Base-by-base conservation (phyloP, 2,113 vertebrate species). In the Silurus meridionalis region DNA sequence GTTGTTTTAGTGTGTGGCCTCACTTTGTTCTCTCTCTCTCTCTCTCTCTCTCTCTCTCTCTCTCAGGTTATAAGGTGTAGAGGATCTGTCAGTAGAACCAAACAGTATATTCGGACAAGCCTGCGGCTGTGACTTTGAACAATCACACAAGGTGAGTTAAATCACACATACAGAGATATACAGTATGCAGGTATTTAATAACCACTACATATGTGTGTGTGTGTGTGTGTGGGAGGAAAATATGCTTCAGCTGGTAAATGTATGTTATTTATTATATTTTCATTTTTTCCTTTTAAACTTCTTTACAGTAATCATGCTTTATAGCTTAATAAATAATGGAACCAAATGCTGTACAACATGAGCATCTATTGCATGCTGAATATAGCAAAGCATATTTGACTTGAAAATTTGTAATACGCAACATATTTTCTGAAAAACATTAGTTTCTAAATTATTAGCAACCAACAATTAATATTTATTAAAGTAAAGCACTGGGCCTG, bases 111-210 rank as follows among this genome's bases (percentile, higher is more conserved):
- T 14, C 7, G 75, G 78, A 8, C 25, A 66, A 37, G 14, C 23
- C 19, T 48, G 50, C 46, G 28, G 53, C 72, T 13, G 52, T 21
- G 58, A 77, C 28, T 23, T 48, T 72, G 37, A 75, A 50, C 74
- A 15, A 52, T 55, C 17, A 79, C 10, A 85, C 50, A 48, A 60
- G 17, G 84, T 85, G 75, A 85, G 75, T 66, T 57, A 58, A 55
- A 58, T 6, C 14, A 0, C 10, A 55, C n/a, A 37, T 14, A 15
- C n/a, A 17, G 11, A 57, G 15, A 57, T 21, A 55, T 14, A 37
- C 37, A 37, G 37, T 37, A 6, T 17, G 14, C 75, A 57, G 72
- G 8, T 10, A 52, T 17, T 75, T 75, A 53, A 50, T 52, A 13
- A 55, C 50, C 52, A 25, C 74, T n/a, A 7, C 23, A 17, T 15